Conservation (phyloP, 2,113 vertebrate species). For the Heptranchias perlo region DNA sequence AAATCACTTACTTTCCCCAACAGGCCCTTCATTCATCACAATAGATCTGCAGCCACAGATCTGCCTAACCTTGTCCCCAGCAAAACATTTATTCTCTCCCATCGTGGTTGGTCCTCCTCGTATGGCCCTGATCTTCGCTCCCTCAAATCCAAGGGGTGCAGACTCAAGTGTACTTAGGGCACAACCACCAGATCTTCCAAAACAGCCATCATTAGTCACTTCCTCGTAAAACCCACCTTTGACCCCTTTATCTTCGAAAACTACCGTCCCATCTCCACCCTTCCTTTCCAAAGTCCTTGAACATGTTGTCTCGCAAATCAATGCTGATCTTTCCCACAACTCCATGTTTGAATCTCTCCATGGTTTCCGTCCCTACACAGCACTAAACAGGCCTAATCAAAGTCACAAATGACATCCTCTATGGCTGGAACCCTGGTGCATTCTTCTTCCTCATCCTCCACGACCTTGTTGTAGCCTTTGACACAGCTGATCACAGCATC, state of each 20-base stretch:
- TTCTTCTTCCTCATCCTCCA: background rate
- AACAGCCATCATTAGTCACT: background rate
- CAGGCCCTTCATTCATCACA: no score
- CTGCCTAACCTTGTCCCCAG: no score
- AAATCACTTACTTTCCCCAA: no score
- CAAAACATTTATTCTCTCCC: no score
- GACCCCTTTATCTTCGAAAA: background rate
- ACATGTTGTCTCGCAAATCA: background rate
- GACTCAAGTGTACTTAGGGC: no score
- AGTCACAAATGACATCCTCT: background rate
- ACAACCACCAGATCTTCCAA: background rate
- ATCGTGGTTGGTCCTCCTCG: no score
- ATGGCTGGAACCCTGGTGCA: background rate
- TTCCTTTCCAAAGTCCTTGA: background rate
- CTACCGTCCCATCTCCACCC: background rate
- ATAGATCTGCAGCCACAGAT: no score
- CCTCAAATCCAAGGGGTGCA: no score
- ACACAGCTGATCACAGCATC: background rate
- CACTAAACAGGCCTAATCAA: background rate
- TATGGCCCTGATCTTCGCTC: no score
- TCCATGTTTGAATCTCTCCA: no score
- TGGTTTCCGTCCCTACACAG: no score
- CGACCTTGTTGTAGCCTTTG: background rate
- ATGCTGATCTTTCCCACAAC: background rate
- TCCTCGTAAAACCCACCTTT: background rate